These are phyloP conservation scores for Rhagium mordax DNA, from an alignment of 2,888 invertebrate genomes.

Conservation along the genomic window DNA sequence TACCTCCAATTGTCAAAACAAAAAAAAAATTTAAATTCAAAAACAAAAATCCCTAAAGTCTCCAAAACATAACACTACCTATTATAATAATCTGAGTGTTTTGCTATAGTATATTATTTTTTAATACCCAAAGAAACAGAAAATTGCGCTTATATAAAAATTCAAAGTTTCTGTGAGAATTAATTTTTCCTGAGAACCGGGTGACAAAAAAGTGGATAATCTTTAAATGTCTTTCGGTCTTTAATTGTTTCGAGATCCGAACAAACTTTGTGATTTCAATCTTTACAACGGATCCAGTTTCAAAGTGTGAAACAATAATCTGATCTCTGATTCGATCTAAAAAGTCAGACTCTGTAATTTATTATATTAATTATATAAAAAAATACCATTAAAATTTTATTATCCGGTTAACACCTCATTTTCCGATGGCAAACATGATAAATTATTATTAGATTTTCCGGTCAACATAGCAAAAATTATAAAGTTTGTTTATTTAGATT, in stretches of 20 bases:
- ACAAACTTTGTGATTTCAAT: not conserved
- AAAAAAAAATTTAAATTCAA: no score
- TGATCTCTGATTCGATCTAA: not conserved
- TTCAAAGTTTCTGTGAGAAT: no score
- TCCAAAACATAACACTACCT: no score
- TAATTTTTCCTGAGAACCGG: no score
- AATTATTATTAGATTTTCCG: not conserved
- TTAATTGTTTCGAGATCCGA: not conserved
- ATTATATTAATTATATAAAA: not conserved
- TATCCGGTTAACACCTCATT: not conserved
- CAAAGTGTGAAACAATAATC: not conserved
- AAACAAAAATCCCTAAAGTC: no score
- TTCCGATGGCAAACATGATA: not conserved
- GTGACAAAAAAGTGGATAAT: not conserved
- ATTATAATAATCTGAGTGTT: no score
- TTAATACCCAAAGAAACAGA: no score
- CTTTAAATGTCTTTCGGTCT: not conserved
- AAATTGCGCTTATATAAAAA: no score
- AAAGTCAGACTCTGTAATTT: not conserved
- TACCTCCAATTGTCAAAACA: no score
- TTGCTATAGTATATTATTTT: no score
- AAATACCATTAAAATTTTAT: not conserved
- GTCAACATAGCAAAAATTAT: slow-evolving; percentile 6
- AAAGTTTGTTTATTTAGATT: slow-evolving; percentile 17
- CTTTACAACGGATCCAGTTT: not conserved